Evolutionary conservation across 2,113 vertebrate species (phyloP).

Genomic region (Gadus macrocephalus): DNA sequence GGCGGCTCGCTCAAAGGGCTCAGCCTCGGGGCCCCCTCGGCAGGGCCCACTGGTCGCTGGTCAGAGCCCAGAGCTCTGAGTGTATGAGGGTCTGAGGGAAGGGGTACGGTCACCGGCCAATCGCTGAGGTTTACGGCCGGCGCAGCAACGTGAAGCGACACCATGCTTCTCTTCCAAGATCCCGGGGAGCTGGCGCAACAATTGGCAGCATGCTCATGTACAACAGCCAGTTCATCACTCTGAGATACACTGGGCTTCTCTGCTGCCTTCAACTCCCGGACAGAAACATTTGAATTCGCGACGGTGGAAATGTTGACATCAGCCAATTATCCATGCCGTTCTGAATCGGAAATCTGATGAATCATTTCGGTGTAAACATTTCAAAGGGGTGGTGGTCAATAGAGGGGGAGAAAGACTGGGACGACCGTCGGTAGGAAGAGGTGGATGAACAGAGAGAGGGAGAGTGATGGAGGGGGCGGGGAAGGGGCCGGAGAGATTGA

Average conservation of each 20-base stretch:
- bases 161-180: constrained; percentile 30
- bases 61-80: background rate
- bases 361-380: too few relatives aligned
- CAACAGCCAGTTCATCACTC: constrained; percentile 15
- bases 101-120: background rate
- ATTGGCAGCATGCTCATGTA: constrained; percentile 29
- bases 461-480: background rate
- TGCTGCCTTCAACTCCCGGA: constrained; percentile 19
- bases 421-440: background rate
- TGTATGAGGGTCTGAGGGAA: background rate
- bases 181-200: constrained; percentile 15
- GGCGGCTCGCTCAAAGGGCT: background rate
- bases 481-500: background rate
- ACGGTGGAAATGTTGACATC: too few relatives aligned
- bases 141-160: constrained; percentile 9
- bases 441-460: background rate
- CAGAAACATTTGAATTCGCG: constrained; percentile 13
- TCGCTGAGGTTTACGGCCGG: constrained; percentile 16
- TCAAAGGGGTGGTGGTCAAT: background rate
- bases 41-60: background rate
- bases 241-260: constrained; percentile 16
- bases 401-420: background rate
- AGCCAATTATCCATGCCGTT: too few relatives aligned
- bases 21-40: background rate
- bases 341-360: too few relatives aligned